phyloP scores from a whole-genome alignment of 2,797 vertebrate genomes.

The Anguilla anguilla region DNA sequence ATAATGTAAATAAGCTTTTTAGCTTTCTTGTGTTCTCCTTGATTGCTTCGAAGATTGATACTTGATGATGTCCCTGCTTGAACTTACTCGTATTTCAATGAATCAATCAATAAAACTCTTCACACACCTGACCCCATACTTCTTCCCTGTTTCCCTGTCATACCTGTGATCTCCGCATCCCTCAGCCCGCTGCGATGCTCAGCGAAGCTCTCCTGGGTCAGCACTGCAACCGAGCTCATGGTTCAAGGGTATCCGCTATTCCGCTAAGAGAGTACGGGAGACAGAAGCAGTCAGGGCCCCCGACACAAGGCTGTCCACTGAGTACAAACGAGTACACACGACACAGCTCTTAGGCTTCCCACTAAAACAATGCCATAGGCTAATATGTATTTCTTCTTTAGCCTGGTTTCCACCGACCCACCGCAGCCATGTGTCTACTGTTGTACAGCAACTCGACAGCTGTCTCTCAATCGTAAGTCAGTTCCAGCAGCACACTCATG shows the following conservation, averaged over 20 bases:
- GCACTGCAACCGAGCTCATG: conserved; percentile 83
- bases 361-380: not conserved
- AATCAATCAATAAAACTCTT: not conserved
- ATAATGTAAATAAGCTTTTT: too few relatives aligned
- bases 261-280: conserved; percentile 53
- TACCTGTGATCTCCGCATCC: conserved; percentile 74
- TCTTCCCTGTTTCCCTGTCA: not conserved
- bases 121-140: not conserved
- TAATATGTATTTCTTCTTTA: not conserved
- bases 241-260: conserved; percentile 79
- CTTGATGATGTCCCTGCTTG: too few relatives aligned
- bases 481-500: too few relatives aligned
- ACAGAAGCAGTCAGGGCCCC: not conserved
- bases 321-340: not conserved
- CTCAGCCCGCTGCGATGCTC: conserved; percentile 76
- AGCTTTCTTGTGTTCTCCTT: too few relatives aligned
- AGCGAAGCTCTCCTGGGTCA: conserved; percentile 82
- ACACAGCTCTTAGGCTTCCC: not conserved
- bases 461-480: too few relatives aligned
- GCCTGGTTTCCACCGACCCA: not conserved
- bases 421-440: not conserved
- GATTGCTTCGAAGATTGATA: too few relatives aligned
- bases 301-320: not conserved
- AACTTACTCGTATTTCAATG: too few relatives aligned
- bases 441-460: too few relatives aligned